Evolutionary conservation across 1,140 invertebrate species (phyloP).

Genomic region (Babylonia areolata): DNA sequence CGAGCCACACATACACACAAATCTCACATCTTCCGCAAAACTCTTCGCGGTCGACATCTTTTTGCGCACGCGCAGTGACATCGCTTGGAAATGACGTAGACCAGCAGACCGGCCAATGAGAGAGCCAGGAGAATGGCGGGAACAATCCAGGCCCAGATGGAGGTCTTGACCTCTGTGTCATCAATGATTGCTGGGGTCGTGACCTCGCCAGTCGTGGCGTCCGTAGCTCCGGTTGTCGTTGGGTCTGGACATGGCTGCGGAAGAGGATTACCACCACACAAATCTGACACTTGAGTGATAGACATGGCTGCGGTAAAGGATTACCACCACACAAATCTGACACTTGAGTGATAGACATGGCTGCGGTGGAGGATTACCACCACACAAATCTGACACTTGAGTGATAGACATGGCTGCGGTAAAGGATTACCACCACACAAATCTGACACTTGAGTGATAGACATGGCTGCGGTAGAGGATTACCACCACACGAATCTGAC

Average conservation of each 20-base stretch:
- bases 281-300: no score
- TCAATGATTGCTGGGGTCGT: background rate
- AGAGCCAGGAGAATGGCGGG: slow-evolving; percentile 24
- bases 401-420: no score
- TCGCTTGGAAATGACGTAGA: background rate
- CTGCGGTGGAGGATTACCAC: no score
- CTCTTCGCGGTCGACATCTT: background rate
- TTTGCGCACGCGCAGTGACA: background rate
- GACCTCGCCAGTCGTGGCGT: no score
- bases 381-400: no score
- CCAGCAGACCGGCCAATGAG: background rate
- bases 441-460: no score
- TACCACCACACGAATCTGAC: no score
- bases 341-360: no score
- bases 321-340: no score
- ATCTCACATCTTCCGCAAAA: background rate
- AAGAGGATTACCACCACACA: background rate
- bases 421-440: no score
- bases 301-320: no score
- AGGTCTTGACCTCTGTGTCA: background rate
- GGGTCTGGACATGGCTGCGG: background rate
- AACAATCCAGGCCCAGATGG: background rate
- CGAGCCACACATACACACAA: background rate
- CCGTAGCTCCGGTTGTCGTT: background rate
- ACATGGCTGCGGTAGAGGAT: no score